A percentile compares a stretch with the other conserved stretches of the same genome.
Conservation (phyloP, 2,113 vertebrate species). For the Equus przewalskii region DNA sequence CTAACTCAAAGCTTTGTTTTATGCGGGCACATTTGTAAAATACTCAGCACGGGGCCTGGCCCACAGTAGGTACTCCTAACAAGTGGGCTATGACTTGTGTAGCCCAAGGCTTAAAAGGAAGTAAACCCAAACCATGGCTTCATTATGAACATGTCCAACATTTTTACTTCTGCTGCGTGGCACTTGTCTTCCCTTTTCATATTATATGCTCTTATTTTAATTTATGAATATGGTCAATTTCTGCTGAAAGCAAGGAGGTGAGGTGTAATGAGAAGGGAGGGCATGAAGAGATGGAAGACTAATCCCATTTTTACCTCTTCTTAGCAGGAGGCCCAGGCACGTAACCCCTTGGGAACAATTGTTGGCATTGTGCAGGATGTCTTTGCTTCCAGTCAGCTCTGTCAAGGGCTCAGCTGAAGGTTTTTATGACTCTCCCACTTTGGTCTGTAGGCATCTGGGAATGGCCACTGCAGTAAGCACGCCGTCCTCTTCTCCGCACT, state of each 20-base stretch:
- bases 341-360: too few species aligned
- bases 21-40: not conserved
- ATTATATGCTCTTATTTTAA: not conserved
- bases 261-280: not conserved
- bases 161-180: not conserved
- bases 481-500: conserved; percentile 44
- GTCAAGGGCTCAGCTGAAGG: not conserved
- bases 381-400: not conserved
- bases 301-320: not conserved
- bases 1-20: not conserved
- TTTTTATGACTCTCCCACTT: not conserved
- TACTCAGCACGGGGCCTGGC: not conserved
- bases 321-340: not conserved
- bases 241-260: not conserved
- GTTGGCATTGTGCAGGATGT: not conserved
- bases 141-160: not conserved
- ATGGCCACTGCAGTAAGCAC: not conserved
- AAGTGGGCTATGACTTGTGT: not conserved
- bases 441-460: not conserved
- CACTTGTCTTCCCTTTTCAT: not conserved
- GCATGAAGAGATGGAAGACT: not conserved
- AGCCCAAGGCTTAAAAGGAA: not conserved
- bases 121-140: not conserved
- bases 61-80: not conserved
- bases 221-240: not conserved